phyloP scores from a whole-genome alignment of 2,888 invertebrate genomes.

The Himalopsyche anomala region DNA sequence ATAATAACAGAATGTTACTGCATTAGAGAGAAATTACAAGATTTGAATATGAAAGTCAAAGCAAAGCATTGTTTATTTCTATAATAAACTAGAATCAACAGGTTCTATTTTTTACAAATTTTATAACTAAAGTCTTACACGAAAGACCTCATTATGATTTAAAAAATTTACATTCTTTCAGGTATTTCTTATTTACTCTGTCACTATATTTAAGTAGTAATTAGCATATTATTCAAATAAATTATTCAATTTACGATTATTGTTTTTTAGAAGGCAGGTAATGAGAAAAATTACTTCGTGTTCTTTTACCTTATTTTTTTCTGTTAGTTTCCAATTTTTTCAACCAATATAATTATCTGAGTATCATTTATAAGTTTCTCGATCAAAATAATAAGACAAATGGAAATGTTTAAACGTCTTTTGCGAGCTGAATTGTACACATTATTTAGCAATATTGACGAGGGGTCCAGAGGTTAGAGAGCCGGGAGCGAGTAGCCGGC shows the following conservation, averaged over 20 bases:
- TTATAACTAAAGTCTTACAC: neutral
- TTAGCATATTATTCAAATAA: too few relatives aligned
- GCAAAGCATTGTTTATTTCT: constrained; percentile 14
- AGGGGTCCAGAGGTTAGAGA: neutral
- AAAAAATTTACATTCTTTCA: constrained; percentile 7
- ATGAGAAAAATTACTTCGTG: too few relatives aligned
- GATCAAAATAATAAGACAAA: too few relatives aligned
- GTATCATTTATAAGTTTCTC: too few relatives aligned
- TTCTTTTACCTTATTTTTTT: too few relatives aligned
- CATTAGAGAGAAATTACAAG: neutral
- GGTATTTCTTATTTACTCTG: neutral
- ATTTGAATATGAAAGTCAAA: constrained; percentile 3
- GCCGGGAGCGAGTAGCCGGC: neutral
- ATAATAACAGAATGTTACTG: too few relatives aligned
- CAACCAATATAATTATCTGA: too few relatives aligned
- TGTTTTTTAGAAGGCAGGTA: too few relatives aligned
- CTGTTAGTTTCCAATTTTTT: too few relatives aligned
- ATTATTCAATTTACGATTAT: too few relatives aligned
- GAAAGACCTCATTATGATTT: neutral
- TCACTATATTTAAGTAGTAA: too few relatives aligned
- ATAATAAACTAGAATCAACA: neutral
- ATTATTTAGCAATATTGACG: neutral
- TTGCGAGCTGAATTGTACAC: neutral
- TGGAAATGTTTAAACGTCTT: too few relatives aligned
- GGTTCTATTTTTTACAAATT: neutral